Conservation (phyloP, 2,888 invertebrate genomes). For the Heliconius ismenius region DNA sequence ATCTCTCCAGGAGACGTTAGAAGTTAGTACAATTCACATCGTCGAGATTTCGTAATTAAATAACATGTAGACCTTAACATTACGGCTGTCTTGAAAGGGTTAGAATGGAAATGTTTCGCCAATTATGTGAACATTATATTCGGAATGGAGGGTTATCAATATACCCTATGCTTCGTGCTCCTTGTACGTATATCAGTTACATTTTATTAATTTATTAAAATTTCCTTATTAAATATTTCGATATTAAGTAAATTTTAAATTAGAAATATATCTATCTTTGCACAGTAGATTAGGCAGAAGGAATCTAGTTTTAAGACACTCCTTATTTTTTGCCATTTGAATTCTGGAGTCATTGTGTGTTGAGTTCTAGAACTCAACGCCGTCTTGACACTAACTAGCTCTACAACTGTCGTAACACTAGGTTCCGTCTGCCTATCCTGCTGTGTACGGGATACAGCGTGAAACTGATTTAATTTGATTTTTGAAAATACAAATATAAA, state of each 20-base stretch:
- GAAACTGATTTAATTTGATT: too few species aligned
- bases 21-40: conserved; percentile 74
- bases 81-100: conserved; percentile 79
- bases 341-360: too few species aligned
- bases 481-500: not conserved
- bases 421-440: too few species aligned
- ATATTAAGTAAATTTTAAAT: not conserved
- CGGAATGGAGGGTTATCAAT: conserved; percentile 78
- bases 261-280: not conserved
- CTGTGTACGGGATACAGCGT: too few species aligned
- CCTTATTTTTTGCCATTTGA: too few species aligned
- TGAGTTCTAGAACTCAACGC: too few species aligned
- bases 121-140: conserved; percentile 81
- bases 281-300: too few species aligned
- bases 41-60: conserved; percentile 81
- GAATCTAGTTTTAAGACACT: too few species aligned
- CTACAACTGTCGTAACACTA: too few species aligned
- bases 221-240: conserved; percentile 8
- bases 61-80: conserved; percentile 80
- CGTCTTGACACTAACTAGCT: too few species aligned
- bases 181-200: conserved; percentile 36
- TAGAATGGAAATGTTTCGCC: conserved; percentile 80
- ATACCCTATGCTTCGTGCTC: conserved; percentile 47
- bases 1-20: conserved; percentile 44
- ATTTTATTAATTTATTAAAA: conserved; percentile 24